Evolutionary conservation across 2,113 vertebrate species (phyloP).

Genomic region (Myxocyprinus asiaticus): DNA sequence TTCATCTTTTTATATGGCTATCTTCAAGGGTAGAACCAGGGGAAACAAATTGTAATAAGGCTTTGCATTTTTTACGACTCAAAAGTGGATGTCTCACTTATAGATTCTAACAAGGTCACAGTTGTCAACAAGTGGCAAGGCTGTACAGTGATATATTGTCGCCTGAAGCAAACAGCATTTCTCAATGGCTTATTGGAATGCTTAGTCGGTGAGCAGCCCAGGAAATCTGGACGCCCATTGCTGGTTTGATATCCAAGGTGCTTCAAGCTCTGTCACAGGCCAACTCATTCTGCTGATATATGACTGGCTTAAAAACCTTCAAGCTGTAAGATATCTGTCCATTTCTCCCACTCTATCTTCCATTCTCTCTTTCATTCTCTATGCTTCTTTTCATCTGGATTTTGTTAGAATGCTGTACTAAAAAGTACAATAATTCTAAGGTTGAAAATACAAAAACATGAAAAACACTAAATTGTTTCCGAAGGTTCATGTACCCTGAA

Average conservation of each 20-base stretch:
- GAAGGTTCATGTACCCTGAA: neutral
- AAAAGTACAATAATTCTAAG: neutral
- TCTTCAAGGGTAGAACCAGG: constrained; percentile 61
- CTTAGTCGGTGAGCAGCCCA: constrained; percentile 50
- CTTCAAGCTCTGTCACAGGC: constrained; percentile 56
- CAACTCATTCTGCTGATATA: constrained; percentile 66
- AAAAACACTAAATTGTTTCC: too few species aligned
- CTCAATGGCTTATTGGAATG: constrained; percentile 57
- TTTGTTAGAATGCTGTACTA: neutral
- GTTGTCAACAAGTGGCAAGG: constrained; percentile 67
- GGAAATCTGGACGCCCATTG: constrained; percentile 50
- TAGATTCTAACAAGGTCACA: constrained; percentile 71
- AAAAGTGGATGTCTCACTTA: constrained; percentile 68
- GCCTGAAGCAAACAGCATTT: constrained; percentile 64
- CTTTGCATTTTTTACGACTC: constrained; percentile 56
- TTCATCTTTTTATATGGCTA: constrained; percentile 57
- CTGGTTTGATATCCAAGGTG: constrained; percentile 47
- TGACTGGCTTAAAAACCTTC: constrained; percentile 60
- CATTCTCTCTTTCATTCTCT: constrained; percentile 27
- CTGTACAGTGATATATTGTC: constrained; percentile 61
- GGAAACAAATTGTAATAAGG: constrained; percentile 48
- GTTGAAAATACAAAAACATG: neutral
- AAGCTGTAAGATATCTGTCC: constrained; percentile 50
- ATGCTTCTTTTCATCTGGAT: neutral
- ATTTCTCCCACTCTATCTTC: neutral